phyloP scores from a whole-genome alignment of 1,140 invertebrate species.

The Drosophila pandora region DNA sequence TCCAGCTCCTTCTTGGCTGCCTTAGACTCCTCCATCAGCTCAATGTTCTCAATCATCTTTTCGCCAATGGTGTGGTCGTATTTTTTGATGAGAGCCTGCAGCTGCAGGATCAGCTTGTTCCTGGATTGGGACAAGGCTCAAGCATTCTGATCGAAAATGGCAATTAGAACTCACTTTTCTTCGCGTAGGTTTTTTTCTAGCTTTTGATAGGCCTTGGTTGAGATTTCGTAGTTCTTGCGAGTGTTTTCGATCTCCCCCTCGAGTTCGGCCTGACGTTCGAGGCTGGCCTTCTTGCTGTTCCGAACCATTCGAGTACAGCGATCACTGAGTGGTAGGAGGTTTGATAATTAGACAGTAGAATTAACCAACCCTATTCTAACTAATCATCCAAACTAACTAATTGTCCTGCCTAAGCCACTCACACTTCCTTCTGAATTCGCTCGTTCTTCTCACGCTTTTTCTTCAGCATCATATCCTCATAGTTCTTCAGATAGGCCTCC shows the following conservation, averaged over 20 bases:
- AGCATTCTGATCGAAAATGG: background rate
- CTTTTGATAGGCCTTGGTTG: background rate
- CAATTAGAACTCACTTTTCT: constrained; percentile 50
- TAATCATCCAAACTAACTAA: too few relatives aligned
- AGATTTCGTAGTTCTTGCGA: background rate
- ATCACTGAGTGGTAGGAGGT: constrained; percentile 25
- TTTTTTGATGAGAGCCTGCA: constrained; percentile 52
- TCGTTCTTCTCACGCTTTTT: constrained; percentile 38
- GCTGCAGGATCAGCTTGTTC: constrained; percentile 52
- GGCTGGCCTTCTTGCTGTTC: constrained; percentile 27
- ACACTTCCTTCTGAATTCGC: constrained; percentile 46
- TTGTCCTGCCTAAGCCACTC: constrained; percentile 3
- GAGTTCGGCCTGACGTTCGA: constrained; percentile 38
- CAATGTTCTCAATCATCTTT: constrained; percentile 45
- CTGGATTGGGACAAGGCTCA: background rate
- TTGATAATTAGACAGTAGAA: background rate
- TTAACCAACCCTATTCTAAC: too few relatives aligned
- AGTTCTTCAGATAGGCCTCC: constrained; percentile 17
- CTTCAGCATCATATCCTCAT: constrained; percentile 15
- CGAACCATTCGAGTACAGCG: constrained; percentile 12
- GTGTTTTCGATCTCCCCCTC: constrained; percentile 22
- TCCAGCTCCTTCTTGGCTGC: constrained; percentile 23
- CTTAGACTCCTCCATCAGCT: constrained; percentile 22
- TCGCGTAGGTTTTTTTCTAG: constrained; percentile 26
- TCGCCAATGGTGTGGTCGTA: constrained; percentile 57